Base-by-base conservation (phyloP, 64 coral and sea anemone genomes). In the Acropora yongei region DNA sequence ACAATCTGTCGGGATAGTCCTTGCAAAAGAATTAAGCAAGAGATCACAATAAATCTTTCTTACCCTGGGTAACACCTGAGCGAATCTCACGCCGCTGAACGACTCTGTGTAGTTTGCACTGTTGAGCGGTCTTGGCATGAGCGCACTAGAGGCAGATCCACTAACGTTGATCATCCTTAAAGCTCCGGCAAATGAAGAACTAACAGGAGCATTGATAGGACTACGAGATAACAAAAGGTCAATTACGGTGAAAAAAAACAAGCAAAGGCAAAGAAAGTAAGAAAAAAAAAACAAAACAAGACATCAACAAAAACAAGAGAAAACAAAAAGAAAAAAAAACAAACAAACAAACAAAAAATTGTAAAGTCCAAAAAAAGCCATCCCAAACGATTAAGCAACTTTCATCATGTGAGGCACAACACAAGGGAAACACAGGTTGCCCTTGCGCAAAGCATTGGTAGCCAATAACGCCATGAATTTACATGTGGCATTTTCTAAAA, bases 161-260 rank as follows among this genome's bases (percentile, higher is more conserved):
- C 90, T 95, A 41, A 99, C 77, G 66, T 69, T 90, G 40, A 99
- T 45, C 47, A 44, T 45, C 43, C 94, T 92, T 4, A 99, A 74
- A 9, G 30, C 88, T 5, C 97, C 97, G 72, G 97, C 97, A 77
- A 99, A 99, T 16, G 79, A 60, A 30, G 86, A 78, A 18, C 63
- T 74, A 68, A 91, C 58, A 44, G 78, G 72, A 47, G 95, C 88
- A 6, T 50, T 67, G 6, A 93, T 87, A 2, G 89, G 46, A 18
- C 95, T 97, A 41, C 46, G 76, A 84, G 58, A 44, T 53, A 69
- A 51, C 14, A 47, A n/a, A 47, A 73, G 47, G 14, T 72, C 16
- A 6, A 13, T 10, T 8, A 2, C 17, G 68, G 8, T 4, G 5
- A 3, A 4, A 71, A 71, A 71, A 20, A 0, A 10, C 17, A 19